phyloP scores from a whole-genome alignment of 2,113 vertebrate species.

The Onychostoma macrolepis region DNA sequence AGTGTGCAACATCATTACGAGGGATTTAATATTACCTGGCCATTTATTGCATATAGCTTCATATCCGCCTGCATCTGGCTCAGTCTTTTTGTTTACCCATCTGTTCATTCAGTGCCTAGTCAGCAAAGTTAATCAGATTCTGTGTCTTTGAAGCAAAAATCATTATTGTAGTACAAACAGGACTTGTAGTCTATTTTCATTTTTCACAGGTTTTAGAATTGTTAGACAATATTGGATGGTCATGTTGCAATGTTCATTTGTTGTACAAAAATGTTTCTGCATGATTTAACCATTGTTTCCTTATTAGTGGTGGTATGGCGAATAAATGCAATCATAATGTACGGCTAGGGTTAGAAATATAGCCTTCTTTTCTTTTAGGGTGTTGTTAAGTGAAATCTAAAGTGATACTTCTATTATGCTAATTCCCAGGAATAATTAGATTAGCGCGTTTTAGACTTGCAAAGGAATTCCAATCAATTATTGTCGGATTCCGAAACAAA shows the following conservation, averaged over 20 bases:
- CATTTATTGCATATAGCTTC: not conserved
- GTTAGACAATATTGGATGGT: not conserved
- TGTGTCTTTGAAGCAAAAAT: not conserved
- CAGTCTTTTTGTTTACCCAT: not conserved
- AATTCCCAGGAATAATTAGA: constrained; percentile 53
- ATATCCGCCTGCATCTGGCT: not conserved
- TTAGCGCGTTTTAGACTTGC: constrained; percentile 29
- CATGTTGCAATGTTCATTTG: constrained; percentile 46
- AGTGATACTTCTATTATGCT: constrained; percentile 50
- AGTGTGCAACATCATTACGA: not conserved
- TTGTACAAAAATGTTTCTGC: constrained; percentile 37
- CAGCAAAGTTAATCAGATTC: not conserved
- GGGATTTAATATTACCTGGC: not conserved
- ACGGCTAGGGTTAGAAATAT: constrained; percentile 9
- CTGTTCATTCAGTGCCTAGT: constrained; percentile 8
- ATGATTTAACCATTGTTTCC: constrained; percentile 10
- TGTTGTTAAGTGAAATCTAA: constrained; percentile 49
- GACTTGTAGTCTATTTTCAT: not conserved
- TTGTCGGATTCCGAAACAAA: constrained; percentile 33
- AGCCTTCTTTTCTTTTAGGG: constrained; percentile 9
- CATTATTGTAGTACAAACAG: not conserved
- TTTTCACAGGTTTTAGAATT: not conserved
- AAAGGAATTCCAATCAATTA: constrained; percentile 39
- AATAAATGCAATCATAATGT: constrained; percentile 26
- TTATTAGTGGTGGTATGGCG: constrained; percentile 26